phyloP scores from a whole-genome alignment of 2,113 vertebrate genomes.

The Chionis minor region DNA sequence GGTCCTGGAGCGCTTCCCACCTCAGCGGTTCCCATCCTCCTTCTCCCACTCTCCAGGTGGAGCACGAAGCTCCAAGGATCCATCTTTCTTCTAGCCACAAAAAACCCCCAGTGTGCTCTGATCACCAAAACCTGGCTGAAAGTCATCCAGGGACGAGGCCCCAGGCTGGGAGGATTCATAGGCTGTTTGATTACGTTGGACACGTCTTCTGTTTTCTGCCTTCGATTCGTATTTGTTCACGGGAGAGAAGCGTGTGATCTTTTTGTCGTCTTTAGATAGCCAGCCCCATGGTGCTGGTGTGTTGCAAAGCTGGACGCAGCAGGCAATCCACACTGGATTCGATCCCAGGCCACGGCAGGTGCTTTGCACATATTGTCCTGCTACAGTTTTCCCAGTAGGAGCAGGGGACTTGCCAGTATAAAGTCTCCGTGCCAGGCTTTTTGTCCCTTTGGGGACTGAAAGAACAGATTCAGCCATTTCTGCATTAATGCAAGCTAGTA shows the following conservation, averaged over 20 bases:
- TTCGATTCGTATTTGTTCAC: background rate
- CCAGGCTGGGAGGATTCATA: background rate
- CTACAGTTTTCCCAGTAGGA: background rate
- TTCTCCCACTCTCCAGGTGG: background rate
- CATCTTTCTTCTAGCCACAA: background rate
- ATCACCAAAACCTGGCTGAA: background rate
- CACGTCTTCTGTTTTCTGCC: background rate
- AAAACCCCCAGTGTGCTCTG: background rate
- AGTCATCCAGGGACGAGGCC: background rate
- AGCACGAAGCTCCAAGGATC: background rate
- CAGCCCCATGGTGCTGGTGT: background rate
- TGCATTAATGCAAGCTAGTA: background rate
- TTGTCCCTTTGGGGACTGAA: background rate
- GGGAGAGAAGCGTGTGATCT: background rate
- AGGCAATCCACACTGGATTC: background rate
- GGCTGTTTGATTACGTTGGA: background rate
- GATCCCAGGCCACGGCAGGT: background rate
- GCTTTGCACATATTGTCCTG: background rate
- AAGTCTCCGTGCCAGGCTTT: background rate
- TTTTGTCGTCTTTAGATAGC: background rate
- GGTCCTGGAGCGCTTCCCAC: background rate
- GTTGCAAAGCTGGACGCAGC: background rate
- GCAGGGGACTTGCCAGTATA: background rate
- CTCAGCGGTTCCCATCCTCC: background rate
- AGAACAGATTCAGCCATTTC: background rate